Percentiles rank a stretch among this genome's conserved stretches.
Conservation (phyloP, 2,797 vertebrate species). For the Semotilus atromaculatus region DNA sequence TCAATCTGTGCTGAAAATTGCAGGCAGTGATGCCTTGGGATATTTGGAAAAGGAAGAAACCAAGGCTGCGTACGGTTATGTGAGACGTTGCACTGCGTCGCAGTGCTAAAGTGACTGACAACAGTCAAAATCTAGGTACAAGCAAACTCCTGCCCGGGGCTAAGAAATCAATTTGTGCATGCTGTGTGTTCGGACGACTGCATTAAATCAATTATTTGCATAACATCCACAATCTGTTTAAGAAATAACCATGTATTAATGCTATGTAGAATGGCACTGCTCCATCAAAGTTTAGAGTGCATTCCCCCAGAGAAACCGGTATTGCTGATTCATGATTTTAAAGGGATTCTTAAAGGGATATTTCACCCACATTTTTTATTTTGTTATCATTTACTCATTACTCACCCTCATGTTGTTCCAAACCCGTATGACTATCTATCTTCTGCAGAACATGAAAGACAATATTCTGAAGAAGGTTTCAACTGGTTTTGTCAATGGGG, state of each 20-base stretch:
- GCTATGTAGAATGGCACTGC: background rate
- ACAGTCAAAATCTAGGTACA: constrained; percentile 62
- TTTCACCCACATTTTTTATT: no score
- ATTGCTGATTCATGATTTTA: constrained; percentile 23
- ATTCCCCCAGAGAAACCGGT: background rate
- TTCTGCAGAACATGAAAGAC: no score
- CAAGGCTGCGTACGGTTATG: constrained; percentile 70
- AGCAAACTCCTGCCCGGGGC: constrained; percentile 15
- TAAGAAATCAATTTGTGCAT: constrained; percentile 24
- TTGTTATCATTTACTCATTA: background rate
- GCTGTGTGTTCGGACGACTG: background rate
- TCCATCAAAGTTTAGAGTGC: background rate
- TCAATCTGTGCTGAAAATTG: constrained; percentile 75
- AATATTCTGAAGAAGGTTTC: background rate
- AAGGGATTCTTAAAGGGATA: background rate
- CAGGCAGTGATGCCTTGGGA: constrained; percentile 68
- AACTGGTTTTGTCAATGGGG: background rate
- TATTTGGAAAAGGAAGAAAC: constrained; percentile 66
- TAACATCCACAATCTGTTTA: background rate
- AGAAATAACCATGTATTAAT: background rate
- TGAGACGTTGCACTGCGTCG: constrained; percentile 64
- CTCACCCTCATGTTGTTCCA: background rate
- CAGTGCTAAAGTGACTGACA: constrained; percentile 76
- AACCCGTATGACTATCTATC: background rate
- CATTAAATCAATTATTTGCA: constrained; percentile 21